A percentile compares a stretch with the other conserved stretches of the same genome.
These are phyloP conservation scores for Rhynchotus rufescens DNA, from an alignment of 2,797 vertebrate species.

Conservation along the genomic window DNA sequence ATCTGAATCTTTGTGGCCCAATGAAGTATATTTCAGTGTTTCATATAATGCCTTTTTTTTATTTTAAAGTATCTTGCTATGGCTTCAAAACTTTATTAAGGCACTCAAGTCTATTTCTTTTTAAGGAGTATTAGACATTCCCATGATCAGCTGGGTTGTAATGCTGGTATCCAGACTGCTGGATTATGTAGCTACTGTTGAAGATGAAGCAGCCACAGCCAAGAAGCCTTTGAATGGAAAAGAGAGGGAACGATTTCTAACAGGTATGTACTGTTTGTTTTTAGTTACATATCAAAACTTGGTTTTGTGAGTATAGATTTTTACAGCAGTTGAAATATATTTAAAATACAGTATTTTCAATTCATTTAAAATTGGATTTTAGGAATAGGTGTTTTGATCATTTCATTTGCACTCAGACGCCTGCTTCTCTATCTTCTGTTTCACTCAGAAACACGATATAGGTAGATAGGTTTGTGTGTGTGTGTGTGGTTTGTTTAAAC, in stretches of 20 bases:
- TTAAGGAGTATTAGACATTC: constrained; percentile 95
- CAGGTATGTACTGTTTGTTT: constrained; percentile 81
- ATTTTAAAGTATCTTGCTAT: background rate
- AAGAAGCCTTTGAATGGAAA: constrained; percentile 96
- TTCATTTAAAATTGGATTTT: background rate
- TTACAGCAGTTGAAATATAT: background rate
- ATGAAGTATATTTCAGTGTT: background rate
- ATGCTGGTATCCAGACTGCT: constrained; percentile 97
- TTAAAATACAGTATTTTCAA: background rate
- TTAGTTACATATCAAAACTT: background rate
- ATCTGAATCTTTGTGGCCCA: background rate
- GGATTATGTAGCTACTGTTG: constrained; percentile 96
- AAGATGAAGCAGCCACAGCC: constrained; percentile 92
- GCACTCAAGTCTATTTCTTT: constrained; percentile 33
- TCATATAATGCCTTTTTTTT: background rate
- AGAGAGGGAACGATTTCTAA: constrained; percentile 90
- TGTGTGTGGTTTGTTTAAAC: too few relatives aligned
- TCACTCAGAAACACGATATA: background rate
- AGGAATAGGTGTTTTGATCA: background rate
- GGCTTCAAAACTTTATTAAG: constrained; percentile 16
- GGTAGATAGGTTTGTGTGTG: background rate
- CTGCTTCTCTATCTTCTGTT: background rate
- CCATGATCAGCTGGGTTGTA: constrained; percentile 99
- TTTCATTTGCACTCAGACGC: background rate
- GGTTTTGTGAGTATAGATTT: background rate